A percentile compares a stretch with the other conserved stretches of the same genome.
phyloP scores from a whole-genome alignment of 2,797 vertebrate genomes.

The Nannoperca australis region DNA sequence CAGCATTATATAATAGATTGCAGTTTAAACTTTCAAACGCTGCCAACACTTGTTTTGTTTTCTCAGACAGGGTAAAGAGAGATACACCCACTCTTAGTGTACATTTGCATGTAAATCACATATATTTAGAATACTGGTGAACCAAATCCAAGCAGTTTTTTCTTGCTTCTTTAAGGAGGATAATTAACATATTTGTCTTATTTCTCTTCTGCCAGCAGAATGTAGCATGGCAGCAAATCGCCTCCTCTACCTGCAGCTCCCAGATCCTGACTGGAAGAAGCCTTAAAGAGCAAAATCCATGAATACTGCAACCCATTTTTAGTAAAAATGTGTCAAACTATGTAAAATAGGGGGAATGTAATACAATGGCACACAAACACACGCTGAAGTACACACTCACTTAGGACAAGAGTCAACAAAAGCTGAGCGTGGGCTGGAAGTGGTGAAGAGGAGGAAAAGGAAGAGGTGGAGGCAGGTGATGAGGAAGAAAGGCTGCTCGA shows the following conservation, averaged over 20 bases:
- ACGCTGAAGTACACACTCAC: slow-evolving; percentile 60
- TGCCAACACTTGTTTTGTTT: slow-evolving; percentile 31
- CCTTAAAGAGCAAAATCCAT: slow-evolving; percentile 3
- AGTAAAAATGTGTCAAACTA: slow-evolving; percentile 36
- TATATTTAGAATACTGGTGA: slow-evolving; percentile 32
- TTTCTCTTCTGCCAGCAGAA: slow-evolving; percentile 11
- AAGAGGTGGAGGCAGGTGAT: slow-evolving; percentile 63
- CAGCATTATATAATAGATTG: slow-evolving; percentile 29
- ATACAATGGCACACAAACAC: slow-evolving; percentile 57
- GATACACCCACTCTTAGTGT: slow-evolving; percentile 36
- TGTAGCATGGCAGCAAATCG: not conserved
- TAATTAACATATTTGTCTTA: slow-evolving; percentile 40
- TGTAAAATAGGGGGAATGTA: slow-evolving; percentile 31
- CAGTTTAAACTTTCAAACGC: slow-evolving; percentile 39
- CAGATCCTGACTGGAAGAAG: not conserved
- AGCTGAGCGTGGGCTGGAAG: slow-evolving; percentile 70
- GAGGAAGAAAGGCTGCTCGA: slow-evolving; percentile 62
- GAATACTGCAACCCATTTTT: slow-evolving; percentile 15
- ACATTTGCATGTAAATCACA: slow-evolving; percentile 50
- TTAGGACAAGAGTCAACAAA: slow-evolving; percentile 73
- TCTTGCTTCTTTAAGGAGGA: slow-evolving; percentile 20
- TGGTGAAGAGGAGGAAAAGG: slow-evolving; percentile 64
- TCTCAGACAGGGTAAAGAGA: slow-evolving; percentile 32
- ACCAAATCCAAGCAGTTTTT: slow-evolving; percentile 34
- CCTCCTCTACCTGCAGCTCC: slow-evolving; percentile 29